Percentiles rank a stretch among this genome's conserved stretches.
Evolutionary conservation across 2,888 invertebrate species (phyloP).

Genomic region (Athetis lepigone): DNA sequence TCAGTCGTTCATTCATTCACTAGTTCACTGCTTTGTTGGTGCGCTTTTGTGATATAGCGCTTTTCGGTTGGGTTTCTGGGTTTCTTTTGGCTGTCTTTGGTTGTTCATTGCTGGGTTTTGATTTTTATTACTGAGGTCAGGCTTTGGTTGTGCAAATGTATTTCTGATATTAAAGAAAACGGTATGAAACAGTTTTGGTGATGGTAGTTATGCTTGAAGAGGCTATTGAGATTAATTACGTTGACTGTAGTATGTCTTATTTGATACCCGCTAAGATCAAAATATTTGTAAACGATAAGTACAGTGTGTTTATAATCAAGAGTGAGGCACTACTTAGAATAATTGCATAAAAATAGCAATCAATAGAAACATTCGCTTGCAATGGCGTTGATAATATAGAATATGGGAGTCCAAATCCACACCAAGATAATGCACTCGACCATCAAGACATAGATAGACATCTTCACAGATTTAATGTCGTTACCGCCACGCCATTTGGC

Average conservation of each 20-base stretch:
- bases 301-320: too few relatives aligned
- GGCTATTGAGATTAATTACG: too few relatives aligned
- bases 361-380: too few relatives aligned
- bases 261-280: too few relatives aligned
- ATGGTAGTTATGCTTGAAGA: too few relatives aligned
- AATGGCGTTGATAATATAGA: neutral
- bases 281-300: too few relatives aligned
- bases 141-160: too few relatives aligned
- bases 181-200: too few relatives aligned
- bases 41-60: constrained; percentile 65
- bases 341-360: too few relatives aligned
- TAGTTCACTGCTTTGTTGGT: constrained; percentile 65
- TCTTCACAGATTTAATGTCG: neutral
- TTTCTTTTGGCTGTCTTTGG: constrained; percentile 22
- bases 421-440: neutral
- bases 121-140: constrained; percentile 10
- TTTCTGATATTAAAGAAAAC: too few relatives aligned
- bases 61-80: constrained; percentile 45
- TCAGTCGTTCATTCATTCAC: constrained; percentile 66
- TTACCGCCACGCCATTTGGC: neutral
- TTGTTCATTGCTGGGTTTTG: constrained; percentile 10
- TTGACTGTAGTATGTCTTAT: too few relatives aligned
- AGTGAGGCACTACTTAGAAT: too few relatives aligned
- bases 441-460: neutral
- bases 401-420: neutral